Evolutionary conservation across 2,888 invertebrate genomes (phyloP), one percentile per base, ranked within the genome.

Genomic region (Acheta domesticus): DNA sequence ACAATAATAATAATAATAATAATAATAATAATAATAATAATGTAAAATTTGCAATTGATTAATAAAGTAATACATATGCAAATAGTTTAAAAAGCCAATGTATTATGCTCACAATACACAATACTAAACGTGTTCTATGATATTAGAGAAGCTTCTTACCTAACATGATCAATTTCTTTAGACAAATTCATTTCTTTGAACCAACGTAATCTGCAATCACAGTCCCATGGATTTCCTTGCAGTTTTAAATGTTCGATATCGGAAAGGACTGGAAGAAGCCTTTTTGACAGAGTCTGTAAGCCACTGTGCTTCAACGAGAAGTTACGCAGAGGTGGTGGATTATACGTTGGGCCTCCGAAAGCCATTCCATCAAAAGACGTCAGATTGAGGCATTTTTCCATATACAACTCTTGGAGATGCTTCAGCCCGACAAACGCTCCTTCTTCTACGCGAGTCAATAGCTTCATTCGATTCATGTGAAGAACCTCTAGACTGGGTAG

Each of bases 221-320:
- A 62, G 62, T 62, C n/a, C 62, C 62, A 62, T 62, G 62, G 62
- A 62, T 62, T 62, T 62, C 62, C 62, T 62, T 62, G 62, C 8
- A 62, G 8, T 19, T 62, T 19, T 19, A 62, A n/a, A 14, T n/a
- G 14, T n/a, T 62, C 12, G n/a, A 62, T n/a, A 16, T 62, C 8
- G 16, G 62, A 62, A 62, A 62, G 16, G 8, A 62, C n/a, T 4
- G 62, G 62, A 19, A 62, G 8, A 19, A 62, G n/a, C n/a, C 11
- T 62, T n/a, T 62, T 62, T n/a, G 62, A 62, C 11, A 62, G n/a
- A 5, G 62, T 62, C n/a, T 62, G 16, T n/a, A 62, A 62, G 14
- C 62, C 62, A 19, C 62, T n/a, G 62, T 62, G 62, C 8, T 62
- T 62, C n/a, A 62, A 62, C 14, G 14, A 19, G n/a, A 62, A 62